These are phyloP conservation scores for Coenobita brevimanus DNA, from an alignment of 1,140 invertebrate genomes.

Conservation along the genomic window DNA sequence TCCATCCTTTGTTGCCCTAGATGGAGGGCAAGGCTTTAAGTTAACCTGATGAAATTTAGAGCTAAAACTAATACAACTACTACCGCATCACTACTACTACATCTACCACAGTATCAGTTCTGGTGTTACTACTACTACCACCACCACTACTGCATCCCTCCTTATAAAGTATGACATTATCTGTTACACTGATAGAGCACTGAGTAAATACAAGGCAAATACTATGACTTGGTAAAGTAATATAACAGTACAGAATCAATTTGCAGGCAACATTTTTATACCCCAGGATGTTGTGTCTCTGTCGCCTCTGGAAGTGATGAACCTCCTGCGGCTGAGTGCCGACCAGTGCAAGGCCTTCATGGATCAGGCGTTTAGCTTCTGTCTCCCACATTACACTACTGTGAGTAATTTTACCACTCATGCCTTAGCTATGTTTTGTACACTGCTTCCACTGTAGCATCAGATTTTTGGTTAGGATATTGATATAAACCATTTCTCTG, in stretches of 20 bases:
- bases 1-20: too few species aligned
- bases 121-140: too few species aligned
- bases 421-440: background rate
- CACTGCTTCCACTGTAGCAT: background rate
- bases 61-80: too few species aligned
- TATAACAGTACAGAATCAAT: background rate
- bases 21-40: too few species aligned
- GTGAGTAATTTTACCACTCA: background rate
- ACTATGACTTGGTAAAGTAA: background rate
- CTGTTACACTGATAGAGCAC: too few species aligned
- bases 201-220: too few species aligned
- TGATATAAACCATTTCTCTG: background rate
- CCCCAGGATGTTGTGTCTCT: conserved; percentile 14
- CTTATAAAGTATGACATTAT: too few species aligned
- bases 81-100: too few species aligned
- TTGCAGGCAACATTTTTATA: background rate
- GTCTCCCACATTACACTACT: background rate
- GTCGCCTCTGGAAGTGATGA: conserved; percentile 25
- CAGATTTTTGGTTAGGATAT: background rate
- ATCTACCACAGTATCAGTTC: too few species aligned
- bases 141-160: too few species aligned
- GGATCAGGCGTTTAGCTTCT: background rate
- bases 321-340: conserved; percentile 8
- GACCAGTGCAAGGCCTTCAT: conserved; percentile 27
- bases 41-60: too few species aligned